These are phyloP conservation scores for Drosophila subquinaria DNA, from an alignment of 2,888 invertebrate genomes.

Conservation along the genomic window DNA sequence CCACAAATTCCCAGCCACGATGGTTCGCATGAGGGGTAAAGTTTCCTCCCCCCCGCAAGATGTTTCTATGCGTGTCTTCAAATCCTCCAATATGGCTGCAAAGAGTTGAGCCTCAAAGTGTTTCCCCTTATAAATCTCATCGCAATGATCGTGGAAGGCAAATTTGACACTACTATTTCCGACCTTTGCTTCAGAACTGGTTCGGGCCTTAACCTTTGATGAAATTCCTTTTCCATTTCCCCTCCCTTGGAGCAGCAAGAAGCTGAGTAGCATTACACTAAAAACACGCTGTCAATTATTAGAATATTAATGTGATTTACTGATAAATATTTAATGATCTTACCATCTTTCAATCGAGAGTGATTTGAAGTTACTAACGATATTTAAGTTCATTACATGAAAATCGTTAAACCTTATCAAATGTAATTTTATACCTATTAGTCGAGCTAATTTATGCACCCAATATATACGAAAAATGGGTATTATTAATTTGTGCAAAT, in stretches of 20 bases:
- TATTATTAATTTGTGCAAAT: not conserved
- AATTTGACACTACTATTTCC: not conserved
- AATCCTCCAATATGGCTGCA: not conserved
- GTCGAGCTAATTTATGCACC: not conserved
- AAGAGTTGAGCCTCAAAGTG: slow-evolving; percentile 8
- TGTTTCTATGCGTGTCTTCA: not conserved
- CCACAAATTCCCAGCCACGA: slow-evolving; percentile 24
- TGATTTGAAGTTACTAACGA: not conserved
- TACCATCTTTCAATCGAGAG: slow-evolving; percentile 16
- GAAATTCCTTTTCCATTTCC: not conserved
- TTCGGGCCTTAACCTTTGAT: not conserved
- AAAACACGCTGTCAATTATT: slow-evolving; percentile 5
- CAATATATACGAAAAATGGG: not conserved
- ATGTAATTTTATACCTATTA: slow-evolving; percentile 10
- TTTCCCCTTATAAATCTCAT: not conserved
- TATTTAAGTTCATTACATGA: not conserved
- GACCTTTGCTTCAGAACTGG: not conserved
- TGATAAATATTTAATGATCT: not conserved
- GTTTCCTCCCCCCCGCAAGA: slow-evolving; percentile 8
- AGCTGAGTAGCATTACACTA: not conserved
- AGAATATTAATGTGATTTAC: not conserved
- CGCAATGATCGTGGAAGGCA: slow-evolving; percentile 30
- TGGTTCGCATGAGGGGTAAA: not conserved
- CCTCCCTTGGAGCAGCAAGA: not conserved
- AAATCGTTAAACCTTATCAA: slow-evolving; percentile 1